Percentiles rank a stretch among this genome's conserved stretches.
Evolutionary conservation across 2,888 invertebrate genomes (phyloP).

Genomic region (Mesorhabditis belari): DNA sequence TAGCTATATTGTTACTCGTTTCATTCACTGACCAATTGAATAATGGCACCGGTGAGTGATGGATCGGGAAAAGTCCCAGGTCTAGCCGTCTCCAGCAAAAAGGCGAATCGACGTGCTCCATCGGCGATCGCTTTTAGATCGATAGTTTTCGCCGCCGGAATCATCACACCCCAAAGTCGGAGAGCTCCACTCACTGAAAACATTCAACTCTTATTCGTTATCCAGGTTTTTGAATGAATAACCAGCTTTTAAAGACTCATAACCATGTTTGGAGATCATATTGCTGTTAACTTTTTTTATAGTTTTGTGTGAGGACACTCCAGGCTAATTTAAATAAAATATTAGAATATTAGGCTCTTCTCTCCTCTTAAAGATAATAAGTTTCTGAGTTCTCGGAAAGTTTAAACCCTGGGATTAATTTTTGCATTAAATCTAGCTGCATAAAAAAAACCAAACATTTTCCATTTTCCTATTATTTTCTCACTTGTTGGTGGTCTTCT

Average conservation of each 20-base stretch:
- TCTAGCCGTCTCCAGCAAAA: constrained; percentile 85
- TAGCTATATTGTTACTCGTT: constrained; percentile 33
- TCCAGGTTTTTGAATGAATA: too few relatives aligned
- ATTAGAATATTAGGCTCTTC: too few relatives aligned
- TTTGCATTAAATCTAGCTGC: too few relatives aligned
- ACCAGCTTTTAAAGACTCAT: too few relatives aligned
- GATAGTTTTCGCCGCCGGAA: constrained; percentile 24
- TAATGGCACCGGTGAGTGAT: constrained; percentile 81
- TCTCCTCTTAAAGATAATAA: too few relatives aligned
- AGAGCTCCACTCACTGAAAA: constrained; percentile 30
- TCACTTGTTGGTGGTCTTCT: not conserved
- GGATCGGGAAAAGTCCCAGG: constrained; percentile 95
- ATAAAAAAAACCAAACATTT: too few relatives aligned
- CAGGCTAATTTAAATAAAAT: too few relatives aligned
- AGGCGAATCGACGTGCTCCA: constrained; percentile 83
- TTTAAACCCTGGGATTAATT: too few relatives aligned
- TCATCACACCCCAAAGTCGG: constrained; percentile 26
- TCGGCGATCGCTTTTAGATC: constrained; percentile 60
- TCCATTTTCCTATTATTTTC: not conserved
- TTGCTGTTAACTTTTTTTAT: too few relatives aligned
- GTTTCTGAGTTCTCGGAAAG: too few relatives aligned
- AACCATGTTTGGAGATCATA: too few relatives aligned
- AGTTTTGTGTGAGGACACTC: too few relatives aligned
- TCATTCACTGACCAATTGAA: constrained; percentile 74
- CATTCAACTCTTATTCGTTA: not conserved